These are phyloP conservation scores for Ictidomys tridecemlineatus DNA, from an alignment of 2,113 vertebrate genomes.

Conservation along the genomic window DNA sequence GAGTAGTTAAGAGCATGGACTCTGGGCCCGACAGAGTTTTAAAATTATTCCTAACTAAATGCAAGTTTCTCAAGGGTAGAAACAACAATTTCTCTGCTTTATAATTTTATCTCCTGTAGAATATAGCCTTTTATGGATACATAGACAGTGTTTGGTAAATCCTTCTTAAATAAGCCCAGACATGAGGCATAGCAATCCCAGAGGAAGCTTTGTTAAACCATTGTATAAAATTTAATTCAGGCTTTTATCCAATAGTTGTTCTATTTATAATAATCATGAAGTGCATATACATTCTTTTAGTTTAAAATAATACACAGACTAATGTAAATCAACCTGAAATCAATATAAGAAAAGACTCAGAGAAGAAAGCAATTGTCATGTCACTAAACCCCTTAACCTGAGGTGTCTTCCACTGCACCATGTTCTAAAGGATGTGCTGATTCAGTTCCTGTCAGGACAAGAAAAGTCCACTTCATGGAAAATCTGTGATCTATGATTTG, in stretches of 20 bases:
- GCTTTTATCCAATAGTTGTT: neutral
- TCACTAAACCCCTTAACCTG: neutral
- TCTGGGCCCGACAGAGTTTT: no score
- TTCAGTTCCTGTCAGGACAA: neutral
- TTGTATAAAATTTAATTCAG: conserved; percentile 21
- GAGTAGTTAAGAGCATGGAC: no score
- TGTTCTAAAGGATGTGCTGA: neutral
- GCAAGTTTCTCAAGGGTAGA: neutral
- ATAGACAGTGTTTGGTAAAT: neutral
- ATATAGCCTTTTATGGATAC: neutral
- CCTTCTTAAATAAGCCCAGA: neutral
- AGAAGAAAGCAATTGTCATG: neutral
- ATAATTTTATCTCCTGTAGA: conserved; percentile 11
- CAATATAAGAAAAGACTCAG: conserved; percentile 10
- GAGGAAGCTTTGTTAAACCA: neutral
- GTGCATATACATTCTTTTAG: neutral
- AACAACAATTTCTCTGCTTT: conserved; percentile 35
- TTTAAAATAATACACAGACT: conserved; percentile 9
- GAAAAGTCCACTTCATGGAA: neutral
- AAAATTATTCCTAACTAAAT: neutral
- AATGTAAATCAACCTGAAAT: neutral
- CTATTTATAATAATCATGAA: neutral
- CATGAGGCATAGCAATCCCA: neutral
- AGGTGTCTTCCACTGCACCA: neutral
- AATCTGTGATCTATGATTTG: neutral